These are phyloP conservation scores for Halichoerus grypus DNA, from an alignment of 2,113 vertebrate species.

Conservation along the genomic window DNA sequence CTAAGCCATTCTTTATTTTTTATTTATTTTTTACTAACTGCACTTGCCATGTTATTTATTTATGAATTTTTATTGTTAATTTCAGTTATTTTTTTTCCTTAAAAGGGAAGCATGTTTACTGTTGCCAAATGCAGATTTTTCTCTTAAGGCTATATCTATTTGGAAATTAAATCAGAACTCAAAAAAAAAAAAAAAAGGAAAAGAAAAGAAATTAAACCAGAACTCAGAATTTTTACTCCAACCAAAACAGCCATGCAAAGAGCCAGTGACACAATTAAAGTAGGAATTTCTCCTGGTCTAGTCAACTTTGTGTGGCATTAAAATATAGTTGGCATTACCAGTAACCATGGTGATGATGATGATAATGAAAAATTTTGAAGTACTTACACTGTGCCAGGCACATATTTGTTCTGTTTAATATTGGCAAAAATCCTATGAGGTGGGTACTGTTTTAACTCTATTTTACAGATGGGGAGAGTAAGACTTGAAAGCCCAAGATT, in stretches of 20 bases:
- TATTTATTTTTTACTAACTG: constrained; percentile 1
- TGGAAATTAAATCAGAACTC: constrained; percentile 56
- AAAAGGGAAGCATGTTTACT: constrained; percentile 33
- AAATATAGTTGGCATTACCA: constrained; percentile 55
- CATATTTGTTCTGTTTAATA: constrained; percentile 42
- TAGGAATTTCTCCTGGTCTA: constrained; percentile 43
- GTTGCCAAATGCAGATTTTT: constrained; percentile 48
- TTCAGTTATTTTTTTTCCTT: constrained; percentile 20
- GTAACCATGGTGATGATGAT: background rate
- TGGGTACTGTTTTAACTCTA: constrained; percentile 30
- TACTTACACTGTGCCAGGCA: background rate
- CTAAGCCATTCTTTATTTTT: background rate
- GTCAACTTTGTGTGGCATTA: constrained; percentile 36
- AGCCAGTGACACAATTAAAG: constrained; percentile 55
- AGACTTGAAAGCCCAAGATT: background rate
- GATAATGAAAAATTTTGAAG: constrained; percentile 54
- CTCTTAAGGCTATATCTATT: constrained; percentile 20
- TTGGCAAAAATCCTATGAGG: background rate
- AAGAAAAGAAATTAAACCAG: constrained; percentile 35
- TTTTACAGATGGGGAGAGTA: constrained; percentile 50
- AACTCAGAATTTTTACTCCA: background rate
- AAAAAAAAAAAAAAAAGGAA: background rate
- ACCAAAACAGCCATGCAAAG: background rate
- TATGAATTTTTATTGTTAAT: constrained; percentile 7
- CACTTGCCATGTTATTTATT: constrained; percentile 26